Conservation (phyloP, 2,113 vertebrate genomes). For the Cynoglossus semilaevis region DNA sequence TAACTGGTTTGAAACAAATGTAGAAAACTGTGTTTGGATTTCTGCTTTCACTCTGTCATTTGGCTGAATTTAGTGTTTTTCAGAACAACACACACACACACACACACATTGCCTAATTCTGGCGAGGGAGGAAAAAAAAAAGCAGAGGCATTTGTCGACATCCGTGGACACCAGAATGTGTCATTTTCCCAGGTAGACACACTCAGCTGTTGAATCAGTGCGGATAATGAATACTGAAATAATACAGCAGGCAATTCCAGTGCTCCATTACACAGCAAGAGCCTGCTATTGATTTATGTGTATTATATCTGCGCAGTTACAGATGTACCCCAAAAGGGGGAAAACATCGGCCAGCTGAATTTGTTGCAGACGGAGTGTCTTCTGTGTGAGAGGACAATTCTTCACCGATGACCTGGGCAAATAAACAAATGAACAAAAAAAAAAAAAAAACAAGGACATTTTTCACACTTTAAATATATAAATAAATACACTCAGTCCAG, state of each 20-base stretch:
- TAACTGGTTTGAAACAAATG: too few relatives aligned
- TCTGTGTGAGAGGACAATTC: too few relatives aligned
- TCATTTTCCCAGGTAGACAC: slow-evolving; percentile 1
- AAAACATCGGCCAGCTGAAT: slow-evolving; percentile 8
- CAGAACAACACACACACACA: slow-evolving; percentile 4
- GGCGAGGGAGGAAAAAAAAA: slow-evolving; percentile 22
- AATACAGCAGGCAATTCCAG: slow-evolving; percentile 22
- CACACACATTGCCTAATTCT: slow-evolving; percentile 27
- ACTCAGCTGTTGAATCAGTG: slow-evolving; percentile 21
- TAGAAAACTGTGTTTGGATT: too few relatives aligned
- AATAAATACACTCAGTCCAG: too few relatives aligned
- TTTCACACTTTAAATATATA: too few relatives aligned
- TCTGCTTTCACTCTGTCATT: too few relatives aligned
- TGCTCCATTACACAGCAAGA: not conserved
- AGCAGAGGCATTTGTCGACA: slow-evolving; percentile 28
- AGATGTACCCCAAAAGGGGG: slow-evolving; percentile 12
- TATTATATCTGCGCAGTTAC: slow-evolving; percentile 26
- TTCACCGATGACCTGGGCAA: too few relatives aligned
- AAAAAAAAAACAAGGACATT: too few relatives aligned
- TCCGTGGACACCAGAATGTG: slow-evolving; percentile 13
- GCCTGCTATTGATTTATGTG: slow-evolving; percentile 24
- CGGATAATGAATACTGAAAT: slow-evolving; percentile 21
- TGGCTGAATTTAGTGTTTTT: not conserved
- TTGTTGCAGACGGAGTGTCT: not conserved
- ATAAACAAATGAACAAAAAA: too few relatives aligned